phyloP scores from a whole-genome alignment of 1,140 invertebrate species.

The Lineus longissimus region DNA sequence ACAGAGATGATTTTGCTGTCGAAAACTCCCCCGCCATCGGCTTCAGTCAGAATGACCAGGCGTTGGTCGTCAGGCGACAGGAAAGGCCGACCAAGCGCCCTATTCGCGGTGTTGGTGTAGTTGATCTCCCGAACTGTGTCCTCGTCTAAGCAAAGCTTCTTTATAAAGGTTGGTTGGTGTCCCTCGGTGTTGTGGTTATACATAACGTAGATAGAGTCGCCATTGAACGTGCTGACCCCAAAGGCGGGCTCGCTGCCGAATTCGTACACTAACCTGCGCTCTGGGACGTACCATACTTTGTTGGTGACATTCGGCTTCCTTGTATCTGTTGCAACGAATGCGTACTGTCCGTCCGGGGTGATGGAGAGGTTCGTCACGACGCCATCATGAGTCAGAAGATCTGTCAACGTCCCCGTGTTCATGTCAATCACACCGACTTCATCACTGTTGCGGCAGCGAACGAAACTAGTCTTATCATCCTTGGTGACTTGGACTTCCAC shows the following conservation, averaged over 20 bases:
- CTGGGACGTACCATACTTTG: conserved; percentile 45
- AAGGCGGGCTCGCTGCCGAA: conserved; percentile 37
- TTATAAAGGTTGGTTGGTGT: conserved; percentile 21
- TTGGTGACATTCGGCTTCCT: conserved; percentile 28
- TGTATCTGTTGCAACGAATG: conserved; percentile 32
- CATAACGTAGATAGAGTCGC: conserved; percentile 30
- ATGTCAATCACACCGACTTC: conserved; percentile 50
- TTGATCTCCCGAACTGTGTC: conserved; percentile 28
- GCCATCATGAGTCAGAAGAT: conserved; percentile 47
- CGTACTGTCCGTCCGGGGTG: conserved; percentile 37
- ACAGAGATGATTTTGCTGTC: conserved; percentile 32
- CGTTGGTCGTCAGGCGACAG: conserved; percentile 41
- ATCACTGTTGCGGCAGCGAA: conserved; percentile 41
- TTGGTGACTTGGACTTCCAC: conserved; percentile 30
- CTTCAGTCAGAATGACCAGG: conserved; percentile 38
- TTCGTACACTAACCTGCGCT: conserved; percentile 38
- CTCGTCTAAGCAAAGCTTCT: conserved; percentile 26
- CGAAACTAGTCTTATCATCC: conserved; percentile 32
- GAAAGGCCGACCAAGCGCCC: conserved; percentile 35
- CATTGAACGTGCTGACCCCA: conserved; percentile 27
- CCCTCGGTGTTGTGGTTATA: conserved; percentile 28
- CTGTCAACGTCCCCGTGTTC: conserved; percentile 40
- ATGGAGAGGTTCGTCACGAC: conserved; percentile 38
- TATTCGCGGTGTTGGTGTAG: conserved; percentile 26
- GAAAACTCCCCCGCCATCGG: conserved; percentile 29